Evolutionary conservation across 2,113 vertebrate species (phyloP).

Genomic region (Percopsis transmontana): DNA sequence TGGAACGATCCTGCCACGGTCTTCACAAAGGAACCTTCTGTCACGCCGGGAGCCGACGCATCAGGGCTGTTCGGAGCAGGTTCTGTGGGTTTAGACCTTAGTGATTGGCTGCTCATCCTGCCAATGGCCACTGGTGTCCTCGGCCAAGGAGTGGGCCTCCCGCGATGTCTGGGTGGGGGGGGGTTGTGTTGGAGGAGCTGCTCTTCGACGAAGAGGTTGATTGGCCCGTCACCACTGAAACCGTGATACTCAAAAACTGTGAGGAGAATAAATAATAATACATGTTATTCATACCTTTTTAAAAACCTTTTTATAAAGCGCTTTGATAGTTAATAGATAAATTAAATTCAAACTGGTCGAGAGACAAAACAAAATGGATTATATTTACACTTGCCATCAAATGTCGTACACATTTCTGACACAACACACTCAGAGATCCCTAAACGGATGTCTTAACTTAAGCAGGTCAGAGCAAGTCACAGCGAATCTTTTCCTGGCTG

Average conservation of each 20-base stretch:
- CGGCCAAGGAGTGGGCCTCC: slow-evolving; percentile 33
- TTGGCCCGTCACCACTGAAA: slow-evolving; percentile 85
- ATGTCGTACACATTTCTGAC: too few species aligned
- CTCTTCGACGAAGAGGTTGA: slow-evolving; percentile 87
- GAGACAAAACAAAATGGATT: too few species aligned
- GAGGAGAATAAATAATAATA: slow-evolving; percentile 7
- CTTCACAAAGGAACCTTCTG: neutral
- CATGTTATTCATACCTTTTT: too few species aligned
- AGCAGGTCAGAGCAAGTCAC: too few species aligned
- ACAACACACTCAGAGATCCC: too few species aligned
- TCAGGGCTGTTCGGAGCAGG: neutral
- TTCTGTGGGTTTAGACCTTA: slow-evolving; percentile 25
- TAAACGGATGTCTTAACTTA: too few species aligned
- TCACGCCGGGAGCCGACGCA: neutral
- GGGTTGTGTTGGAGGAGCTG: slow-evolving; percentile 85
- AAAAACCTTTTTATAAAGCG: too few species aligned
- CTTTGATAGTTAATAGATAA: too few species aligned
- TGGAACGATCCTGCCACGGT: neutral
- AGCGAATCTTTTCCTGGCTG: too few species aligned
- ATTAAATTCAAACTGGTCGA: too few species aligned
- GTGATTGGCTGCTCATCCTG: slow-evolving; percentile 1
- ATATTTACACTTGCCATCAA: too few species aligned
- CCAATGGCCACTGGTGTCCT: slow-evolving; percentile 16
- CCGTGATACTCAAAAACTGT: slow-evolving; percentile 84
- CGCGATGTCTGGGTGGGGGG: slow-evolving; percentile 37